These are phyloP conservation scores for Zaprionus africanus DNA, from an alignment of 1,140 invertebrate species.

Conservation along the genomic window DNA sequence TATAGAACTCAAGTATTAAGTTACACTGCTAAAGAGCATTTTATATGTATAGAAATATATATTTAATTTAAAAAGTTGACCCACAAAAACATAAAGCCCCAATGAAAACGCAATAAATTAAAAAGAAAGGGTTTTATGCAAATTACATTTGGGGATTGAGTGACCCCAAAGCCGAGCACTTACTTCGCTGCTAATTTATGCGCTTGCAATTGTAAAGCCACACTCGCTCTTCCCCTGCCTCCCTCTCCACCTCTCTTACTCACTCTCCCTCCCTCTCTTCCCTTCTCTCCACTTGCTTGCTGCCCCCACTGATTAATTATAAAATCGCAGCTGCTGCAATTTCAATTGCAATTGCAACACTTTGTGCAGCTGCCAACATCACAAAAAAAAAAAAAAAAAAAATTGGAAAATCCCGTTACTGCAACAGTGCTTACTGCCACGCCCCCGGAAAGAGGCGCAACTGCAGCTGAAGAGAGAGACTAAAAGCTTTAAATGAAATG, in stretches of 20 bases:
- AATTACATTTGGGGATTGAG: neutral
- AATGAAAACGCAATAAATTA: neutral
- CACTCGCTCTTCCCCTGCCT: neutral
- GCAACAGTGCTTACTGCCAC: neutral
- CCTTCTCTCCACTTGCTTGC: neutral
- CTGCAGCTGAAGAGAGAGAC: neutral
- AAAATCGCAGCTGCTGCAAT: conserved; percentile 45
- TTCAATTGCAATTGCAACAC: conserved; percentile 18
- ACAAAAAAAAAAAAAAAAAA: neutral
- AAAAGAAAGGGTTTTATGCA: neutral
- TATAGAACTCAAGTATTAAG: too few species aligned
- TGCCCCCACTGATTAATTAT: conserved; percentile 36
- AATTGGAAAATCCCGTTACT: neutral
- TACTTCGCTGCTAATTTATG: neutral
- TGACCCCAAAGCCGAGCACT: neutral
- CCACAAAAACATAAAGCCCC: too few species aligned
- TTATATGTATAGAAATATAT: too few species aligned
- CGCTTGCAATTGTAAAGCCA: conserved; percentile 4
- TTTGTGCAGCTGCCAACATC: conserved; percentile 3
- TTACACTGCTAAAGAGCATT: too few species aligned
- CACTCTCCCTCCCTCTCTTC: neutral
- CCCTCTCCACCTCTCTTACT: neutral
- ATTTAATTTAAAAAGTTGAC: too few species aligned
- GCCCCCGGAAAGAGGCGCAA: neutral
- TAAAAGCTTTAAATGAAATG: conserved; percentile 22